phyloP scores from a whole-genome alignment of 2,888 invertebrate species.

The Linnaemya vulpina region DNA sequence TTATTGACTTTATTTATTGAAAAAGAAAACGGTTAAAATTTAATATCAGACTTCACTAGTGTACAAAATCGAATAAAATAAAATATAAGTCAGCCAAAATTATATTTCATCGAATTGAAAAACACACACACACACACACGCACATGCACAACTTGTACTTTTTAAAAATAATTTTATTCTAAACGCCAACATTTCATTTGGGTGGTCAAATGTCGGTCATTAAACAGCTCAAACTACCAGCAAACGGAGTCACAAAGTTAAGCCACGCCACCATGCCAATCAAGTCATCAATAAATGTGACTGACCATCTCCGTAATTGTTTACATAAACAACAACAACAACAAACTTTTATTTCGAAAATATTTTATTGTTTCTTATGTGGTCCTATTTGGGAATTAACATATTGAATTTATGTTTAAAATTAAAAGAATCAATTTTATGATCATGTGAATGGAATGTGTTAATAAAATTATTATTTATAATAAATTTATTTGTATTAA shows the following conservation, averaged over 20 bases:
- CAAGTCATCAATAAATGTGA: not conserved
- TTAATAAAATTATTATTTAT: no score
- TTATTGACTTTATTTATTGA: constrained; percentile 7
- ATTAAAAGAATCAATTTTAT: no score
- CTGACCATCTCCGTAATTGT: not conserved
- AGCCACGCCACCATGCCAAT: not conserved
- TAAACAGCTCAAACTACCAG: constrained; percentile 13
- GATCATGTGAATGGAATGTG: no score
- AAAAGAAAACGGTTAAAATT: not conserved
- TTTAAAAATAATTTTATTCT: not conserved
- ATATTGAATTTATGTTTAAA: not conserved
- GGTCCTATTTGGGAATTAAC: not conserved
- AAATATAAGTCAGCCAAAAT: constrained; percentile 1
- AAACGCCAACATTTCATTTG: constrained; percentile 4
- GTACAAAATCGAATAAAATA: not conserved
- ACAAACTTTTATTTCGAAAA: not conserved
- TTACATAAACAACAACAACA: not conserved
- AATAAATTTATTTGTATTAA: no score
- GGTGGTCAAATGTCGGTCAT: constrained; percentile 15
- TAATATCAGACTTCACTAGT: not conserved
- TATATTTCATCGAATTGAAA: not conserved
- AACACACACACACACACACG: not conserved
- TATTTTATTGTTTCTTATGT: not conserved
- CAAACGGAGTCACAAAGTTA: not conserved
- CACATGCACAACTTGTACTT: not conserved